Evolutionary conservation across 2,113 vertebrate genomes (phyloP).

Genomic region (Chamaea fasciata): DNA sequence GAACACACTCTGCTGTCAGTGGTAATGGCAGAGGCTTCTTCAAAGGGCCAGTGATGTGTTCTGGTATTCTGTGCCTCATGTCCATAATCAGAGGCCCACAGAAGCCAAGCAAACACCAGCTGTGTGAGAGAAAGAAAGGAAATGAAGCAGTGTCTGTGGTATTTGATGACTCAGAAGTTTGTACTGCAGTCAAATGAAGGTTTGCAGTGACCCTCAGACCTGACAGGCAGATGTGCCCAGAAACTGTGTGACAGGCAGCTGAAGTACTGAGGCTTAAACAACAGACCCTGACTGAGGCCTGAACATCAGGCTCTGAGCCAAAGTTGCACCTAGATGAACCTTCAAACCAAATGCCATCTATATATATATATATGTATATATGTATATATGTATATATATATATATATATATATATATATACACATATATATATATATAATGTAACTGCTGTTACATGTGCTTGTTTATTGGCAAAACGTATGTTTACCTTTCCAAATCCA

Average conservation of each 20-base stretch:
- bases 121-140: not conserved
- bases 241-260: conserved; percentile 9
- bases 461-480: not conserved
- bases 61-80: not conserved
- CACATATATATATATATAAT: not conserved
- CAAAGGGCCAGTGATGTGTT: not conserved
- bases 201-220: not conserved
- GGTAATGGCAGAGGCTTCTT: not conserved
- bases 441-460: not conserved
- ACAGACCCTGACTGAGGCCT: not conserved
- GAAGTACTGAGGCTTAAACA: not conserved
- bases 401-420: too few relatives aligned
- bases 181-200: not conserved
- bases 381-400: too few relatives aligned
- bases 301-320: not conserved
- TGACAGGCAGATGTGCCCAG: not conserved
- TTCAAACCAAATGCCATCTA: not conserved
- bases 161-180: not conserved
- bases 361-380: not conserved
- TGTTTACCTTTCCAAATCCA: not conserved
- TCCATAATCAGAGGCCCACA: not conserved
- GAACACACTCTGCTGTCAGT: not conserved
- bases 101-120: not conserved
- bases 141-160: not conserved
- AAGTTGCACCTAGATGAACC: not conserved